Evolutionary conservation across 2,888 invertebrate species (phyloP), one percentile per base, ranked within the genome.

Genomic region (Parnassius orleans): DNA sequence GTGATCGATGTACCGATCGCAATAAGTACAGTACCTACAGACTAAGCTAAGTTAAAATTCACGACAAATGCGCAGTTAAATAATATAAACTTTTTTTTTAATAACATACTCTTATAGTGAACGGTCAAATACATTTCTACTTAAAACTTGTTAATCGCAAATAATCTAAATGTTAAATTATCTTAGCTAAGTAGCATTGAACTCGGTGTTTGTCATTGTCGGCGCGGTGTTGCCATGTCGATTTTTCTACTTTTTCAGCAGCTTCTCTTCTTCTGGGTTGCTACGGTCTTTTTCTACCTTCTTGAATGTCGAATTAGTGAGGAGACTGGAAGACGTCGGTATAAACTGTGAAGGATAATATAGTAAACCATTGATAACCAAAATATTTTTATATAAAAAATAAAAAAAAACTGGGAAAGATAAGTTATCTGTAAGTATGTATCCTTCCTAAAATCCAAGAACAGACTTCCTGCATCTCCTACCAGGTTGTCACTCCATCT

Each of bases 261-360:
- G 77, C 65, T 79, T 84, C 55, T 90, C 89, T 66, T 89, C 86
- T 59, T 87, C 87, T 0, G 86, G 77, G 60, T 80, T 78, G 14
- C 70, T 62, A 46, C 3, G 33, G 3, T 73, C 64, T 7, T 75
- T 71, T 62, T 74, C 72, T 2, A 80, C 79, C n/a, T 69, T 51
- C 58, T 77, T 85, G 77, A 84, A 87, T 0, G 80, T 80, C 0
- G 86, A 70, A 65, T 86, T 86, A 0, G 86, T 84, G 55, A 72
- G 72, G 0, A 81, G 85, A 52, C 83, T 87, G 1, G 85, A 83
- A 0, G 85, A 81, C 0, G 80, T 68, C 0, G 87, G 86, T 7
- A 76, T 14, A 44, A 75, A 75, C 88, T 88, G 81, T 2, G 10
- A 46, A 10, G n/a, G 2, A 24, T 9, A 33, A 19, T 19, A 19